Evolutionary conservation across 2,888 invertebrate species (phyloP).

Genomic region (Trachelus troglodyta): DNA sequence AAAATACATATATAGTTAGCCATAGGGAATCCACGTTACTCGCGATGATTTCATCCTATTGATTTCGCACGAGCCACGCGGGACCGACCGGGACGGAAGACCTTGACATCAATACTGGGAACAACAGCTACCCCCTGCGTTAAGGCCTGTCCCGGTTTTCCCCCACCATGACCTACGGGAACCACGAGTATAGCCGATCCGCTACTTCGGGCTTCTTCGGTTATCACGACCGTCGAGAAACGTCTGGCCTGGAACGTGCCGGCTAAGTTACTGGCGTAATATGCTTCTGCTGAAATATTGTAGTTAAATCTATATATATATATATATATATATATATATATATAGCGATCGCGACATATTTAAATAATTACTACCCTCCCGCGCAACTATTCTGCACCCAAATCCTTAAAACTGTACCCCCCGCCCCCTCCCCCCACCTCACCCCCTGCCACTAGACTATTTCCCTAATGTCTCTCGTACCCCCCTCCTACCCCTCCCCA

Average conservation of each 20-base stretch:
- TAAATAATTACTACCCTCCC: conserved; percentile 42
- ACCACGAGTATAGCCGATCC: too few relatives aligned
- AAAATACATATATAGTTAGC: too few relatives aligned
- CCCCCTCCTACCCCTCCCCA: too few relatives aligned
- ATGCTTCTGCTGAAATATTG: conserved; percentile 48
- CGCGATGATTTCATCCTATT: conserved; percentile 58
- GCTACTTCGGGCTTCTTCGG: too few relatives aligned
- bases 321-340: too few relatives aligned
- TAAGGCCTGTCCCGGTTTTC: too few relatives aligned
- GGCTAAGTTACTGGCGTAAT: conserved; percentile 52
- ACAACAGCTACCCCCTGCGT: conserved; percentile 43
- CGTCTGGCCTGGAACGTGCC: conserved; percentile 43
- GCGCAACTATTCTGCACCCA: conserved; percentile 9
- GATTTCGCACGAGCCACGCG: conserved; percentile 60
- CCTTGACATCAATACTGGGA: conserved; percentile 59
- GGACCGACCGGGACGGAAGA: conserved; percentile 58
- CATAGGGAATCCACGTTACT: conserved; percentile 5
- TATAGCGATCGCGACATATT: conserved; percentile 38
- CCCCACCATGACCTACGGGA: too few relatives aligned
- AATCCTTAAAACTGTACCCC: background rate
- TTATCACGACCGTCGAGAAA: conserved; percentile 31
- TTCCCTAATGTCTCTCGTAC: too few relatives aligned
- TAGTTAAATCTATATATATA: conserved; percentile 31
- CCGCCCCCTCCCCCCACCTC: too few relatives aligned
- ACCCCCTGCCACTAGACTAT: too few relatives aligned